Evolutionary conservation across 64 coral and sea anemone genomes (phyloP).

Genomic region (Pachyseris speciosa): DNA sequence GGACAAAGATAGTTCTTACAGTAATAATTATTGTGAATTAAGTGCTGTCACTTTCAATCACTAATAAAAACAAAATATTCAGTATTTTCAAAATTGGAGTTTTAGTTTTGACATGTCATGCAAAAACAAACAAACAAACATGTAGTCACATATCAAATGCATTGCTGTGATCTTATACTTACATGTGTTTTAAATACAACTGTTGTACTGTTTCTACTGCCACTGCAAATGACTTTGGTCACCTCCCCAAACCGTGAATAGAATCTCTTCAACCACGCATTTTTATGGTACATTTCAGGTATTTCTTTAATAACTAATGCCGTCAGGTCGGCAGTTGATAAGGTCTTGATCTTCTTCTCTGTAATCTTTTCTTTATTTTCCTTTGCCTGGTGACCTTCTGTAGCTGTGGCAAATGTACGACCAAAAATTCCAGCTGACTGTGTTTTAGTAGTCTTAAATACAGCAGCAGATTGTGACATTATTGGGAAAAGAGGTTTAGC

Average conservation of each 20-base stretch:
- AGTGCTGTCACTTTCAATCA: too few relatives aligned
- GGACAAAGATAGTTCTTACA: too few relatives aligned
- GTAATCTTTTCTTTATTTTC: not conserved
- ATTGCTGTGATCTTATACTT: slow-evolving; percentile 37
- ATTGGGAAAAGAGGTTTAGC: not conserved
- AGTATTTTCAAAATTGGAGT: too few relatives aligned
- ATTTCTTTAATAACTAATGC: slow-evolving; percentile 73
- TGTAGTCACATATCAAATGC: too few relatives aligned
- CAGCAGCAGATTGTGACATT: not conserved
- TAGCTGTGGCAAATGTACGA: not conserved
- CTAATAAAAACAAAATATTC: too few relatives aligned
- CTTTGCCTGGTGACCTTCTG: not conserved
- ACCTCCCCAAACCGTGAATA: slow-evolving; percentile 92
- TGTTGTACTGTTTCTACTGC: slow-evolving; percentile 79
- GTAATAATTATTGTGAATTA: too few relatives aligned
- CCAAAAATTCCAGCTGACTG: not conserved
- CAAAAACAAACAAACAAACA: too few relatives aligned
- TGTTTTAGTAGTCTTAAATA: not conserved
- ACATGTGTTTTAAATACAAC: slow-evolving; percentile 81
- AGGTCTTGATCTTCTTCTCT: not conserved
- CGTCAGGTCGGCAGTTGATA: slow-evolving; percentile 12
- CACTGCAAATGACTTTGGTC: slow-evolving; percentile 68
- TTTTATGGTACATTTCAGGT: slow-evolving; percentile 79
- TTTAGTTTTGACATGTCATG: too few relatives aligned
- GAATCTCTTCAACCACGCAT: slow-evolving; percentile 73